Evolutionary conservation across 2,113 vertebrate species (phyloP), one percentile per base, ranked within the genome.

Genomic region (Oreamnos americanus): DNA sequence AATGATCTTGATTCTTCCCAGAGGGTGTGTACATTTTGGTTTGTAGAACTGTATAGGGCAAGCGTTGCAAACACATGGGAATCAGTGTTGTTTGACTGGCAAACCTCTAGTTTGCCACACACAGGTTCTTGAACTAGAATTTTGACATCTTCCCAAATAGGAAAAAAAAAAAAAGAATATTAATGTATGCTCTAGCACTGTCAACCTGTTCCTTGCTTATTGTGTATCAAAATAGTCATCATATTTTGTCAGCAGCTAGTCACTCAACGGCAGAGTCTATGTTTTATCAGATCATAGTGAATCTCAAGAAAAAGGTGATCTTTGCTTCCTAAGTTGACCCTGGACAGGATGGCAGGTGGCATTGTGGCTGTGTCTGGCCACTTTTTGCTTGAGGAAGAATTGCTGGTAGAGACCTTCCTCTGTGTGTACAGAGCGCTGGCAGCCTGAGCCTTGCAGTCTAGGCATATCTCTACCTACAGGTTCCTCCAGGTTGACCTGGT

Each of bases 31-130:
- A 49, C n/a, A 4, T 90, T 93, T 60, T 28, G 74, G 28, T 43
- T 86, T 92, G 55, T 95, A 91, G 81, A 91, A 58, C 86, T 89
- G 82, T 91, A 33, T 9, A 74, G 64, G 55, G 51, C 30, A 84
- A 64, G 60, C 88, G 36, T 92, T 92, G 60, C 71, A 71, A 96
- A 92, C 57, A 94, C 57, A 74, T 91, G 96, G 88, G 96, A 91
- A 94, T 95, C 81, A 82, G 30, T 19, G 30, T 43, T 19, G 12
- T 53, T 19, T 71, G n/a, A 71, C 36, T 23, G 67, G 67, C 67
- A 71, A 6, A 71, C 67, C 58, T 96, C 36, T 88, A 49, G n/a
- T 43, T 93, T 96, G 62, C 16, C 43, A 11, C 39, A 86, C 30
- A 39, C 58, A 39, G 55, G 47, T 51, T 30, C 36, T 62, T 94